Evolutionary conservation across 2,797 vertebrate species (phyloP).

Genomic region (Cichlasoma orientale): DNA sequence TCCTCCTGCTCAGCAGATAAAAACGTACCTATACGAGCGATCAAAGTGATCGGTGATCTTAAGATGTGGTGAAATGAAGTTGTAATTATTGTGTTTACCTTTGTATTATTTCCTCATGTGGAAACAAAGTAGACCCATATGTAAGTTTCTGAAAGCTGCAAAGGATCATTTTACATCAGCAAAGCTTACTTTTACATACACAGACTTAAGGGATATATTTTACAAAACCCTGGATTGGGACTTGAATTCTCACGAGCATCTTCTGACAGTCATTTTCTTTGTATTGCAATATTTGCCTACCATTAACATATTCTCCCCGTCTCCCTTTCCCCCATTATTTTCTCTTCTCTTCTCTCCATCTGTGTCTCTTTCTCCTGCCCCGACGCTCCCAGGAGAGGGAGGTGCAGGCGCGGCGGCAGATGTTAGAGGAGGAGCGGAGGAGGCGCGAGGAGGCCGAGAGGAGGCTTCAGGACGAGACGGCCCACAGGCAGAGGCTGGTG

Average conservation of each 20-base stretch:
- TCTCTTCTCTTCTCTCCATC: constrained; percentile 59
- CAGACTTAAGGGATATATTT: constrained; percentile 71
- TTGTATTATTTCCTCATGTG: constrained; percentile 60
- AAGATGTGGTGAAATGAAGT: constrained; percentile 48
- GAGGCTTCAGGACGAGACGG: constrained; percentile 89
- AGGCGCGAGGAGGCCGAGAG: constrained; percentile 92
- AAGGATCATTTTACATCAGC: constrained; percentile 76
- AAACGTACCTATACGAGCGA: background rate
- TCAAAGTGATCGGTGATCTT: constrained; percentile 5
- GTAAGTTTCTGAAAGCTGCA: constrained; percentile 71
- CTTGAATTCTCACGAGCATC: constrained; percentile 64
- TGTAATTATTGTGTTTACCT: constrained; percentile 50
- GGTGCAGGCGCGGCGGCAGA: constrained; percentile 87
- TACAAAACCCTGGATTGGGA: constrained; percentile 76
- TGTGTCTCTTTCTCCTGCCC: constrained; percentile 54
- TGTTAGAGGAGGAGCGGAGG: constrained; percentile 92
- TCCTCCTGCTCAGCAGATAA: background rate
- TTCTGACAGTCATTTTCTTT: constrained; percentile 70
- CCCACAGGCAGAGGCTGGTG: constrained; percentile 90
- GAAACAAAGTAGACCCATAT: constrained; percentile 56
- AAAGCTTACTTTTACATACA: constrained; percentile 64
- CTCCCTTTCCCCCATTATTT: constrained; percentile 60
- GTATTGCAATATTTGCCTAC: constrained; percentile 79
- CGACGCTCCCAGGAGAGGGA: constrained; percentile 87
- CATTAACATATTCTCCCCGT: constrained; percentile 75